phyloP scores from a whole-genome alignment of 2,888 invertebrate genomes.

The Ariolimax columbianus region DNA sequence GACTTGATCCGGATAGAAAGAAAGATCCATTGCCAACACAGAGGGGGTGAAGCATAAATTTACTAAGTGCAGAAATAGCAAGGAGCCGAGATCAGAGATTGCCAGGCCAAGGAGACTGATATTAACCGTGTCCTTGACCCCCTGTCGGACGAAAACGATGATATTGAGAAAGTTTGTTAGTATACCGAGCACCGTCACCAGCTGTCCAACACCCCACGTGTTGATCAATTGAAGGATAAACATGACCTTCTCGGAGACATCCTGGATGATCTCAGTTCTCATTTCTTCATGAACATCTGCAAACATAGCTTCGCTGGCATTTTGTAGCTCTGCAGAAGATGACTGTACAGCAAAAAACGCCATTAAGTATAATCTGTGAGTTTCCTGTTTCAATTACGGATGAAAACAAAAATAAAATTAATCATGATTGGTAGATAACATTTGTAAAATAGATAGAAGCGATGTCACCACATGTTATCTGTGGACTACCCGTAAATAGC shows the following conservation, averaged over 20 bases:
- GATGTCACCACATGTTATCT: too few relatives aligned
- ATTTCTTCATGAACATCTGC: not conserved
- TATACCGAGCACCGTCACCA: not conserved
- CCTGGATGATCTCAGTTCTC: not conserved
- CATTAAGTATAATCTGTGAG: too few relatives aligned
- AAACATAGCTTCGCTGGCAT: too few relatives aligned
- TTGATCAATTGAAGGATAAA: not conserved
- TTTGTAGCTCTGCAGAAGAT: too few relatives aligned
- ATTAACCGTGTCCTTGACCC: slow-evolving; percentile 1
- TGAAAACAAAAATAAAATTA: too few relatives aligned
- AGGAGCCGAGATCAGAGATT: not conserved
- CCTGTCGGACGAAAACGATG: not conserved
- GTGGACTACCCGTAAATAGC: too few relatives aligned
- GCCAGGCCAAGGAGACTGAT: slow-evolving; percentile 15
- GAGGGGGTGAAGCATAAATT: slow-evolving; percentile 25
- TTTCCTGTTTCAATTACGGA: too few relatives aligned
- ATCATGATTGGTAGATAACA: too few relatives aligned
- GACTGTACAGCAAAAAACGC: too few relatives aligned
- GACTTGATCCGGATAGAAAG: slow-evolving; percentile 12
- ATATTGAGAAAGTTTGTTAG: not conserved
- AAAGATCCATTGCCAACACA: not conserved
- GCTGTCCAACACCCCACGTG: slow-evolving; percentile 7
- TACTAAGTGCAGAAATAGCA: not conserved
- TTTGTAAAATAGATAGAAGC: too few relatives aligned
- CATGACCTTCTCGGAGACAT: not conserved